Evolutionary conservation across 1,140 invertebrate species (phyloP), one percentile per base, ranked within the genome.

Genomic region (Bilobella aurantiaca): DNA sequence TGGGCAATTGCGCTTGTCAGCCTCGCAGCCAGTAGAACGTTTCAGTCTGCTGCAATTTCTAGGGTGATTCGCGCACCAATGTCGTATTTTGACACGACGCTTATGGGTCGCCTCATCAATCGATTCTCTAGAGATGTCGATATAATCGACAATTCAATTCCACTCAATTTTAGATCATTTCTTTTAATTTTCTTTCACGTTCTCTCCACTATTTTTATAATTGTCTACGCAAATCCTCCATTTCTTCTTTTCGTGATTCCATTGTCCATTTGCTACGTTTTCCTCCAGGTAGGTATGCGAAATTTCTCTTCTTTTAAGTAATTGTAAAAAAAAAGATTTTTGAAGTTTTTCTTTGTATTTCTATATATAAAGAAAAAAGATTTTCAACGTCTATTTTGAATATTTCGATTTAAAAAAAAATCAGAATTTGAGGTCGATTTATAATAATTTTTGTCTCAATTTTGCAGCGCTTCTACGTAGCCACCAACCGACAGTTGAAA

Each of bases 401-500:
- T n/a, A n/a, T n/a, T n/a, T n/a, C n/a, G n/a, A n/a, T n/a, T n/a
- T n/a, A n/a, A n/a, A n/a, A n/a, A n/a, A n/a, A n/a, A n/a, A n/a
- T n/a, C n/a, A n/a, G n/a, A n/a, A n/a, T n/a, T n/a, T n/a, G n/a
- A n/a, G n/a, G n/a, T n/a, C n/a, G n/a, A 14, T 62, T 18, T 37
- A 23, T 3, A 47, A 28, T 18, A 16, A 32, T n/a, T 30, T 23
- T 47, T 59, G 30, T 21, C 5, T 28, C 28, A 59, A 8, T 58
- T 34, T 30, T 21, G n/a, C 42, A 69, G 84, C 85, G 91, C 69
- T 94, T 97, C 79, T 98, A 98, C 78, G 90, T 98, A 61, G 65
- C 70, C 27, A 91, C 94, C 0, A 97, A 93, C 1, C 79, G 96
- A 28, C 96, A 99, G 75, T 77, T 99, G 63, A 98, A 96, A 80